Base-by-base conservation (phyloP, 2,888 invertebrate species). In the Pandemis heparana region DNA sequence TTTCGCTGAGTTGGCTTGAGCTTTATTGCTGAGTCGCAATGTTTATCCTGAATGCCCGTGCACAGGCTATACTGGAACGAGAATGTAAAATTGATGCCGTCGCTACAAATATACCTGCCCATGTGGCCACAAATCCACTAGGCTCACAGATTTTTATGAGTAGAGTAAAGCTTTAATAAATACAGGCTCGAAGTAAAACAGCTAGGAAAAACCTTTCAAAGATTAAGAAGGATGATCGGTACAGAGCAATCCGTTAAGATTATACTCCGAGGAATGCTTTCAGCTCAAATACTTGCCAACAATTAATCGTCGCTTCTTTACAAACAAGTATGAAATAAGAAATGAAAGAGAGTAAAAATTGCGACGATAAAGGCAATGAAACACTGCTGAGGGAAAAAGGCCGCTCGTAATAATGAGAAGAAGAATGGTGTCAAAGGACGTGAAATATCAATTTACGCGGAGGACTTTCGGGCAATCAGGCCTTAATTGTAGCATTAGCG, bases 371-470 rank as follows among this genome's bases (percentile, higher is more conserved):
- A 79, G 76, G 78, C 76, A 81, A 83, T 81, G 79, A 83, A 81
- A 81, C 77, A 76, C 75, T 69, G 70, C 75, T 74, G 71, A 75
- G 32, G 32, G 23, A 46, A 74, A 62, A 67, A 74, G 67, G 77
- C 56, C 56, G 56, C 70, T 69, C 71, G 76, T 75, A 77, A 81
- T 83, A 84, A 82, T 82, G 79, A 80, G 77, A 81, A 80, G 81
- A 83, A 81, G 82, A 85, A 83, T 80, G 82, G 79, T 74, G 80
- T 77, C 79, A 73, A 71, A 77, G 74, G 76, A 77, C 77, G 82
- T 83, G 83, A 83, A 87, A 86, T 85, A 83, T 84, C 81, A 81
- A 82, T 85, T 82, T 82, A 74, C 75, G 74, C 23, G 70, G 77
- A 74, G 77, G 75, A 77, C 75, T 70, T 71, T 64, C 56, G 75